These are phyloP conservation scores for Notothenia coriiceps DNA, from an alignment of 2,113 vertebrate genomes.

Conservation along the genomic window DNA sequence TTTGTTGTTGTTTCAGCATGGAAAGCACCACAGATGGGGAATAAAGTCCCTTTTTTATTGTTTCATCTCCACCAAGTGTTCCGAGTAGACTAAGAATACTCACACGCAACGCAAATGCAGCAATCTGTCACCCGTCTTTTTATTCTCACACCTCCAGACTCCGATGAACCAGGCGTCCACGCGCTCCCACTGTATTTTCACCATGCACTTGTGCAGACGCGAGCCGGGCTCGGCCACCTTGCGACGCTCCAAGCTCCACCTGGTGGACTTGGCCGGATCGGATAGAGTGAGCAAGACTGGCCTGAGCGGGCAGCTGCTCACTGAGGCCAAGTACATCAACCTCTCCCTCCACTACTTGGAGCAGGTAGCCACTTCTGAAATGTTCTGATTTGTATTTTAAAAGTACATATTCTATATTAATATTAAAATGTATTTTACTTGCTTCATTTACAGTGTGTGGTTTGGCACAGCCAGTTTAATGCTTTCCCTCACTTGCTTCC, in stretches of 20 bases:
- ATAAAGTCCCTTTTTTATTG: neutral
- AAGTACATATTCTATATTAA: neutral
- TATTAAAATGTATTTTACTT: neutral
- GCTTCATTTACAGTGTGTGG: neutral
- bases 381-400: neutral
- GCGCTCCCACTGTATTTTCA: conserved; percentile 98
- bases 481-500: too few relatives aligned
- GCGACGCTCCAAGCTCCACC: conserved; percentile 91
- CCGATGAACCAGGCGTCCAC: conserved; percentile 98
- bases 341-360: conserved; percentile 95
- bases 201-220: conserved; percentile 92
- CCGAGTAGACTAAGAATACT: neutral
- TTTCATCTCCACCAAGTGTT: conserved; percentile 3
- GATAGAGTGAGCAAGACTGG: conserved; percentile 94
- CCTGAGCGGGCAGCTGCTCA: conserved; percentile 90
- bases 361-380: conserved; percentile 84
- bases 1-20: conserved; percentile 52
- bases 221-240: conserved; percentile 91
- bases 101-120: neutral
- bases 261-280: conserved; percentile 97
- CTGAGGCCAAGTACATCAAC: conserved; percentile 98
- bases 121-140: neutral
- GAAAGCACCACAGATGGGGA: conserved; percentile 29
- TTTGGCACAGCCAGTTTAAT: neutral
- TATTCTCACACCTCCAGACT: conserved; percentile 83